These are phyloP conservation scores for Menidia menidia DNA, from an alignment of 2,797 vertebrate species.

Conservation along the genomic window DNA sequence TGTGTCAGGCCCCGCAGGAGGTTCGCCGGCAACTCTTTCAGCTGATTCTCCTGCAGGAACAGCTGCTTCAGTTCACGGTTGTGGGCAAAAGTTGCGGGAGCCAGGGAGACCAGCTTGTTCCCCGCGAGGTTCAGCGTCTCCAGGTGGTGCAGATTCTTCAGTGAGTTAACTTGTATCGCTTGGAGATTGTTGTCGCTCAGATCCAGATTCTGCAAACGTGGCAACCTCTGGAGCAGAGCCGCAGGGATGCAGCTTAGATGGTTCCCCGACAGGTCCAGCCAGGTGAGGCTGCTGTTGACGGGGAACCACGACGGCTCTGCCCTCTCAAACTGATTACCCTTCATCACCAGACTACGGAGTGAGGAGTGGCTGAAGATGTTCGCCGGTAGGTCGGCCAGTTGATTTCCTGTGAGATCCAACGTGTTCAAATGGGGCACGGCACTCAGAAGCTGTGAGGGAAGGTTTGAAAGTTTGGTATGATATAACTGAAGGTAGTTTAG, in stretches of 20 bases:
- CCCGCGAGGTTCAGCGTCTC: slow-evolving; percentile 69
- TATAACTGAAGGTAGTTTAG: slow-evolving; percentile 75
- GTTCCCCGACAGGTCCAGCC: slow-evolving; percentile 75
- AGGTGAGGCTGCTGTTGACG: slow-evolving; percentile 63
- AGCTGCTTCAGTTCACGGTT: slow-evolving; percentile 64
- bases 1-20: slow-evolving; percentile 61
- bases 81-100: slow-evolving; percentile 51
- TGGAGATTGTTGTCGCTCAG: slow-evolving; percentile 71
- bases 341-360: slow-evolving; percentile 67
- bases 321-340: slow-evolving; percentile 62
- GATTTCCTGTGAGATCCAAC: slow-evolving; percentile 78
- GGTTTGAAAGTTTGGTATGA: slow-evolving; percentile 57
- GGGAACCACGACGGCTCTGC: slow-evolving; percentile 66
- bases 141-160: slow-evolving; percentile 57
- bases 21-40: slow-evolving; percentile 60
- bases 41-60: slow-evolving; percentile 71
- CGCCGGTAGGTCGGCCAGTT: slow-evolving; percentile 57
- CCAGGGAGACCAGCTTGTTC: slow-evolving; percentile 70
- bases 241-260: slow-evolving; percentile 49
- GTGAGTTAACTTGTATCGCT: slow-evolving; percentile 43
- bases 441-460: slow-evolving; percentile 69
- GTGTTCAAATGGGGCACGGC: slow-evolving; percentile 56
- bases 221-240: slow-evolving; percentile 61
- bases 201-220: slow-evolving; percentile 65
- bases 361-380: slow-evolving; percentile 61